Conservation (phyloP, 2,797 vertebrate species). For the Enteromius anoplus region DNA sequence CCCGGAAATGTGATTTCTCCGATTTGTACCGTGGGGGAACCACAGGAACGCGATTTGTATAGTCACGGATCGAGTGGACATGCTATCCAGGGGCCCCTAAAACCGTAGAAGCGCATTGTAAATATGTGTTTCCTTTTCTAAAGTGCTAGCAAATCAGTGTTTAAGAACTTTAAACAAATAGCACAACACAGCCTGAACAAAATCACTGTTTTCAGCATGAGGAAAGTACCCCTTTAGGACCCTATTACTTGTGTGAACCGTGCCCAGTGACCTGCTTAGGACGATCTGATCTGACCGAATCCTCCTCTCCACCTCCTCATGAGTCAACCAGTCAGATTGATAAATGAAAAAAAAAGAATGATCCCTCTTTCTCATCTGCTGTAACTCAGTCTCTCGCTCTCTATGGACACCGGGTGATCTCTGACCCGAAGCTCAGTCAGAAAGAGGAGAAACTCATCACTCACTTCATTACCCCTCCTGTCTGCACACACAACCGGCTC, state of each 20-base stretch:
- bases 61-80: no score
- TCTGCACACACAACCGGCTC: slow-evolving; percentile 38
- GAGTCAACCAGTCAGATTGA: slow-evolving; percentile 55
- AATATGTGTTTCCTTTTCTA: background rate
- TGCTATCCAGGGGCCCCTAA: no score
- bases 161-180: background rate
- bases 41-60: no score
- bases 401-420: slow-evolving; percentile 42
- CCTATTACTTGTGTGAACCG: slow-evolving; percentile 41
- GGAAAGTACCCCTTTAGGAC: background rate
- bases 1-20: no score
- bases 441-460: slow-evolving; percentile 57
- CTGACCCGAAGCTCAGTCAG: slow-evolving; percentile 45
- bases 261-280: slow-evolving; percentile 42
- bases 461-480: slow-evolving; percentile 60
- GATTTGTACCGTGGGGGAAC: no score
- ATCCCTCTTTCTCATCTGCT: slow-evolving; percentile 41
- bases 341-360: slow-evolving; percentile 53
- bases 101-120: no score
- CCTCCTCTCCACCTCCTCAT: slow-evolving; percentile 35
- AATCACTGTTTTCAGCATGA: slow-evolving; percentile 1
- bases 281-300: slow-evolving; percentile 47
- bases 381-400: slow-evolving; percentile 35
- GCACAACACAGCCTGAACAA: slow-evolving; percentile 13
- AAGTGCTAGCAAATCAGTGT: background rate